Evolutionary conservation across 2,888 invertebrate genomes (phyloP).

Genomic region (Pogonocherus hispidulus): DNA sequence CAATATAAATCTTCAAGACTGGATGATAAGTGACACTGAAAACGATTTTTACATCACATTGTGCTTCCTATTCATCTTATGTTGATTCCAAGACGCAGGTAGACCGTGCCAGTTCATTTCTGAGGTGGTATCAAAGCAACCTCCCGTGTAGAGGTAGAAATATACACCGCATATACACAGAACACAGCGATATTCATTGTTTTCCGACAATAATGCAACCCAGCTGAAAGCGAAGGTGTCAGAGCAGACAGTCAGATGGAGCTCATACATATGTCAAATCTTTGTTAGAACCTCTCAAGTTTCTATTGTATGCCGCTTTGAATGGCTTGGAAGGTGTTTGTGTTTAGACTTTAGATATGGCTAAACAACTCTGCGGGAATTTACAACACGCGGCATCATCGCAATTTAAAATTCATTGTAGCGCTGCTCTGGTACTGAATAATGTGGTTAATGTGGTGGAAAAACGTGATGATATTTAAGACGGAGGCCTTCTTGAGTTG

Average conservation of each 20-base stretch:
- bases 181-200: constrained; percentile 24
- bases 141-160: too few relatives aligned
- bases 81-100: too few relatives aligned
- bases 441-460: not conserved
- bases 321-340: constrained; percentile 25
- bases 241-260: constrained; percentile 28
- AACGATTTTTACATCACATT: too few relatives aligned
- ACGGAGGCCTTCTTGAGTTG: not conserved
- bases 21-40: too few relatives aligned
- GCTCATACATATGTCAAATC: constrained; percentile 35
- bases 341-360: constrained; percentile 18
- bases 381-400: constrained; percentile 17
- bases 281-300: constrained; percentile 31
- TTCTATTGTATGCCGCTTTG: constrained; percentile 17
- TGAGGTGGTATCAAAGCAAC: not conserved
- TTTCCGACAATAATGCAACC: constrained; percentile 26
- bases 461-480: not conserved
- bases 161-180: too few relatives aligned
- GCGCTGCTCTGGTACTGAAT: not conserved
- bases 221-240: constrained; percentile 36
- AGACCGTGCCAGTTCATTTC: not conserved
- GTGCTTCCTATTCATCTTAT: too few relatives aligned
- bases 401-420: constrained; percentile 21
- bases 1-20: too few relatives aligned
- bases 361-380: constrained; percentile 23